Evolutionary conservation across 2,113 vertebrate species (phyloP).

Genomic region (Ophiodon elongatus): DNA sequence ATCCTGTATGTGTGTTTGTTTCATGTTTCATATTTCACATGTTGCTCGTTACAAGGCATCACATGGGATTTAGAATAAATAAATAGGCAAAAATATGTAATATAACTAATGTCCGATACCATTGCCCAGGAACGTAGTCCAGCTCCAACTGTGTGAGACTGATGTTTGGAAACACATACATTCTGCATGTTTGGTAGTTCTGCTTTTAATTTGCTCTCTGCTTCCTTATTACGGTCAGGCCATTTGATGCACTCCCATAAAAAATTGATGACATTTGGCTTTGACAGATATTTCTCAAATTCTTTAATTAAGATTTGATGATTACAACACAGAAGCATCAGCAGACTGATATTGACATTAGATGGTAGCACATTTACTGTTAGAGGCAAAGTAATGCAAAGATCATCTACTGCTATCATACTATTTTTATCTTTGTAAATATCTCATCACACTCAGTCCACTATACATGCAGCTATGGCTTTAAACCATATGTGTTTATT

Average conservation of each 20-base stretch:
- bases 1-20: neutral
- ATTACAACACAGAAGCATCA: neutral
- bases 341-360: neutral
- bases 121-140: neutral
- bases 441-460: neutral
- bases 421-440: neutral
- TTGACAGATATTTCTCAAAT: slow-evolving; percentile 1
- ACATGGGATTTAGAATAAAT: neutral
- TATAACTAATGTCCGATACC: neutral
- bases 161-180: neutral
- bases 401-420: neutral
- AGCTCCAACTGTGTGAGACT: neutral
- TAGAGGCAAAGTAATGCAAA: neutral
- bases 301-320: slow-evolving; percentile 17
- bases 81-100: neutral
- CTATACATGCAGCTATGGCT: neutral
- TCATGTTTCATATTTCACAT: neutral
- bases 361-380: neutral
- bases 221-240: slow-evolving; percentile 3
- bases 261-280: slow-evolving; percentile 21
- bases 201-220: slow-evolving; percentile 2
- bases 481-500: neutral
- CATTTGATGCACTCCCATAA: slow-evolving; percentile 14
- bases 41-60: neutral
- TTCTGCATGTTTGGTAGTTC: slow-evolving; percentile 3